These are phyloP conservation scores for Sciurus niger DNA, from an alignment of 2,113 vertebrate genomes.

Conservation along the genomic window DNA sequence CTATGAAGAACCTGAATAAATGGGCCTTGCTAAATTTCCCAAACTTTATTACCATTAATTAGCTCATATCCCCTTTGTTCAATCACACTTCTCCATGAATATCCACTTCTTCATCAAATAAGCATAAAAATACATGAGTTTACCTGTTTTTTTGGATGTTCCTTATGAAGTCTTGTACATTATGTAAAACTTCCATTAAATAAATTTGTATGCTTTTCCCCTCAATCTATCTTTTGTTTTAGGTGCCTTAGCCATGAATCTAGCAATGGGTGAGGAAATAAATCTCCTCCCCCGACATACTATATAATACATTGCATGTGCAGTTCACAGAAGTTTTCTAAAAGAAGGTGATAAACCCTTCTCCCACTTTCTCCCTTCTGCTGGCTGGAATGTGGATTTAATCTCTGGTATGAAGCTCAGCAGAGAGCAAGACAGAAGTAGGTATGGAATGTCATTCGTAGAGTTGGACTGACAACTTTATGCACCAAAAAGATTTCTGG, in stretches of 20 bases:
- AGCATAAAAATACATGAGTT: neutral
- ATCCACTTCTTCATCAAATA: neutral
- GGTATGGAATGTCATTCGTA: neutral
- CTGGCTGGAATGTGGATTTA: constrained; percentile 41
- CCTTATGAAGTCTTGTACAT: neutral
- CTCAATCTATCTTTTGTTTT: neutral
- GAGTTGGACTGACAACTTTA: neutral
- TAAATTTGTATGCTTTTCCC: neutral
- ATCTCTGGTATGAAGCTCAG: neutral
- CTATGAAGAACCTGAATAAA: neutral
- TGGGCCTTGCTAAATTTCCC: neutral
- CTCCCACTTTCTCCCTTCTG: neutral
- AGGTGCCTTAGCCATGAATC: no score
- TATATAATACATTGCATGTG: neutral
- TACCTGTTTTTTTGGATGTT: neutral
- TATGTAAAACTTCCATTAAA: no score
- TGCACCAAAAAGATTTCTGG: neutral
- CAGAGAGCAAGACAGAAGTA: neutral
- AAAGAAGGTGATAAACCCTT: neutral
- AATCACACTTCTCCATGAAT: no score
- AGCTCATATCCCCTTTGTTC: no score
- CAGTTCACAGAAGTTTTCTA: neutral
- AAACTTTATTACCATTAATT: no score
- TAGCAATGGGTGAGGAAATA: no score
- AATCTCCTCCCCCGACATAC: no score